Base-by-base conservation (phyloP, 1,140 invertebrate genomes). In the Eriocheir sinensis region DNA sequence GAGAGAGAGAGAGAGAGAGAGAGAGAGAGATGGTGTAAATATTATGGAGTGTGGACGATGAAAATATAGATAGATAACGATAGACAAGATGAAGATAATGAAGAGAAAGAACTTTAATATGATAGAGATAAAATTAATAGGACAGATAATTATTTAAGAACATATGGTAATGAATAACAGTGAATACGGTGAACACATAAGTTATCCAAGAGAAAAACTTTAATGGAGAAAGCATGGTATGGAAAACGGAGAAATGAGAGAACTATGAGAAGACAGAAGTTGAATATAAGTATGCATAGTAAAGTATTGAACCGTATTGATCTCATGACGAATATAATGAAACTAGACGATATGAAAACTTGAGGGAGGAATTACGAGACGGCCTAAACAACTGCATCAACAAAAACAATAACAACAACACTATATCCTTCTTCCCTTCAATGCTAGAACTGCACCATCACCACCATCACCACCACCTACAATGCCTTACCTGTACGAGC, bases 401-500 rank as follows among this genome's bases (percentile, higher is more conserved):
- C n/a, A n/a, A n/a, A n/a, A n/a, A n/a, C n/a, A n/a, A n/a, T n/a
- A n/a, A n/a, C n/a, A n/a, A n/a, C n/a, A n/a, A n/a, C n/a, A n/a
- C n/a, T n/a, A n/a, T n/a, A n/a, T n/a, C n/a, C n/a, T n/a, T n/a
- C n/a, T n/a, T n/a, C n/a, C n/a, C n/a, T n/a, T n/a, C n/a, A n/a
- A n/a, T n/a, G n/a, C n/a, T n/a, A n/a, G n/a, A n/a, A n/a, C n/a
- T n/a, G n/a, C n/a, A n/a, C n/a, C n/a, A n/a, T n/a, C n/a, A n/a
- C n/a, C n/a, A n/a, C n/a, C n/a, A n/a, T n/a, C n/a, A n/a, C n/a
- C n/a, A n/a, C n/a, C n/a, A n/a, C n/a, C n/a, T n/a, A n/a, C n/a
- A n/a, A n/a, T n/a, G 27, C 34, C 44, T 38, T 6, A 91, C 93
- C 93, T 94, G 27, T 4, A 94, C 15, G 88, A 79, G 21, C 93